Conservation (phyloP, 2,888 invertebrate species). For the Scaptomyza cyrtandrae region DNA sequence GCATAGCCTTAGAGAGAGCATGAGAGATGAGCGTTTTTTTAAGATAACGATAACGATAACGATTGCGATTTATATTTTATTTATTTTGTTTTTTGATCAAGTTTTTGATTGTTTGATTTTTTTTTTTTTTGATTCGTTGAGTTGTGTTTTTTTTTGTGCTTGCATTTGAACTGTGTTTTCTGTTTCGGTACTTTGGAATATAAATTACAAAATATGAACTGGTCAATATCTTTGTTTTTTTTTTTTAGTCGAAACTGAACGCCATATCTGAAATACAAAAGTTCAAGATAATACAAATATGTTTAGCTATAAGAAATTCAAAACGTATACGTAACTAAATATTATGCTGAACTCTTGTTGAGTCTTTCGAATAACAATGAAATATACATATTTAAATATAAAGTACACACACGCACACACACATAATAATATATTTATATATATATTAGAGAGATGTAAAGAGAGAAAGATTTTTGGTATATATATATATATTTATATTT, state of each 20-base stretch:
- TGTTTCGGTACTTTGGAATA: conserved; percentile 56
- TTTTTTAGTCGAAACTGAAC: conserved; percentile 84
- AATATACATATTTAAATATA: conserved; percentile 18
- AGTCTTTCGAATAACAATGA: conserved; percentile 25
- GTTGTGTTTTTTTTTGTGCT: conserved; percentile 47
- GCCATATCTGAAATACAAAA: conserved; percentile 84
- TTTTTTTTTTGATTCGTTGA: conserved; percentile 8
- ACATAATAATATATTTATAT: conserved; percentile 13
- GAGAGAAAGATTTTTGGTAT: conserved; percentile 24
- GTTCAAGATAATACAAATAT: conserved; percentile 71
- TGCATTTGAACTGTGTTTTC: conserved; percentile 68
- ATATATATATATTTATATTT: conserved; percentile 26
- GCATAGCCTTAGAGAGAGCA: conserved; percentile 67
- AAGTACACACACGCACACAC: conserved; percentile 31
- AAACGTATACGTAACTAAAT: conserved; percentile 24
- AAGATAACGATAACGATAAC: conserved; percentile 48
- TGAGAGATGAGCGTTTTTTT: conserved; percentile 67
- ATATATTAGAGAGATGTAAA: conserved; percentile 7
- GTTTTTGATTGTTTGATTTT: conserved; percentile 26
- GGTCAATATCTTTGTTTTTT: conserved; percentile 42
- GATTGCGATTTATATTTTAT: conserved; percentile 45
- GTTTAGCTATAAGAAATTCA: conserved; percentile 23
- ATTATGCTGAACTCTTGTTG: conserved; percentile 6
- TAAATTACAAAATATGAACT: conserved; percentile 71
- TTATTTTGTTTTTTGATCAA: conserved; percentile 13